Evolutionary conservation across 2,797 vertebrate genomes (phyloP).

Genomic region (Champsocephalus esox): DNA sequence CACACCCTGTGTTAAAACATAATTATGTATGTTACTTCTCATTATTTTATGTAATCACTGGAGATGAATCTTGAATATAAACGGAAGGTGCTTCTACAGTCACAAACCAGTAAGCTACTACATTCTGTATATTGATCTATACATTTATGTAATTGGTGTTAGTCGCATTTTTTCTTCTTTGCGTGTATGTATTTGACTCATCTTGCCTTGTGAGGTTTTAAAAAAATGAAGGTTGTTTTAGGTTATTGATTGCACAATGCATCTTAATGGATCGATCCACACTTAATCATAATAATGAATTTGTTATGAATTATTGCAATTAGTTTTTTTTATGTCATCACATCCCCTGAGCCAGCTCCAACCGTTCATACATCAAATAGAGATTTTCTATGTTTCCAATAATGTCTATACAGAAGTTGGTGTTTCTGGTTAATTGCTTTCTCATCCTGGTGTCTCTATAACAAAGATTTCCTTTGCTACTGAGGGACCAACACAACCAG

Average conservation of each 20-base stretch:
- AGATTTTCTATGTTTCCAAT: slow-evolving; percentile 15
- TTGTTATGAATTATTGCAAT: slow-evolving; percentile 1
- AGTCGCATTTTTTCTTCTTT: slow-evolving; percentile 9
- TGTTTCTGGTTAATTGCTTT: slow-evolving; percentile 1
- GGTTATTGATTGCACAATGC: slow-evolving; percentile 21
- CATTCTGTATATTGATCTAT: slow-evolving; percentile 51
- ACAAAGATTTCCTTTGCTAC: slow-evolving; percentile 6
- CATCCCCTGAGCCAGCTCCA: neutral
- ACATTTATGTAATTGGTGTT: slow-evolving; percentile 34
- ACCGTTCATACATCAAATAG: neutral
- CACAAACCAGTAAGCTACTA: slow-evolving; percentile 68
- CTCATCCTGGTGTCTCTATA: neutral
- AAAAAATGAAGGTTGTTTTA: slow-evolving; percentile 15
- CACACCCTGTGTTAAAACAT: slow-evolving; percentile 45
- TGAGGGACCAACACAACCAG: slow-evolving; percentile 3
- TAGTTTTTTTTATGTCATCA: neutral
- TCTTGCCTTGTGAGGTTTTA: slow-evolving; percentile 7
- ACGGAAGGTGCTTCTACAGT: slow-evolving; percentile 90
- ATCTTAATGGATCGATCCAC: slow-evolving; percentile 12
- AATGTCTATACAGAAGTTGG: slow-evolving; percentile 34
- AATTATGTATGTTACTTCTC: slow-evolving; percentile 54
- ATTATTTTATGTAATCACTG: slow-evolving; percentile 66
- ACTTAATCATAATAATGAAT: neutral
- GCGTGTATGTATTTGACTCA: neutral
- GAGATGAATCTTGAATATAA: slow-evolving; percentile 76